Percentiles rank a stretch among this genome's conserved stretches.
phyloP scores from a whole-genome alignment of 2,888 invertebrate species.

The Eretmocerus hayati region DNA sequence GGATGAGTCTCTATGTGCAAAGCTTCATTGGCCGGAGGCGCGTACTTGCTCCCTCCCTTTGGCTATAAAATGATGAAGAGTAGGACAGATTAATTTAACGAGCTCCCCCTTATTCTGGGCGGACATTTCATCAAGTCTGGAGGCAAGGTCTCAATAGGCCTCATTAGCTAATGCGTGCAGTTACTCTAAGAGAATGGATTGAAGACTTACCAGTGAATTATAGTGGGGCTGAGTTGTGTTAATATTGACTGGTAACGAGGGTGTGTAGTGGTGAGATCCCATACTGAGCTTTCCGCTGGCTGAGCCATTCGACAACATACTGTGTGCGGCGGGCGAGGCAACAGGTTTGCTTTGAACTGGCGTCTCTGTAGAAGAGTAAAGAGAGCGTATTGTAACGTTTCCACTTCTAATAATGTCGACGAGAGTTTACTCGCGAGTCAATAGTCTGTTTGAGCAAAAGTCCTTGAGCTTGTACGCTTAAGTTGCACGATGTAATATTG shows the following conservation, averaged over 20 bases:
- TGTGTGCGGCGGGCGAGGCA: slow-evolving; percentile 73
- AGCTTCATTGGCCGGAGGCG: slow-evolving; percentile 60
- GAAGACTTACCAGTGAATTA: slow-evolving; percentile 47
- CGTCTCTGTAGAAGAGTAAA: too few species aligned
- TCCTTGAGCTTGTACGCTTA: too few species aligned
- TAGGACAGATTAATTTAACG: not conserved
- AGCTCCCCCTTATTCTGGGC: too few species aligned
- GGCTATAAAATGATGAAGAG: slow-evolving; percentile 33
- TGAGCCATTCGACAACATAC: slow-evolving; percentile 62
- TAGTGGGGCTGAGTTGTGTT: slow-evolving; percentile 50
- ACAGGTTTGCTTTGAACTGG: slow-evolving; percentile 56
- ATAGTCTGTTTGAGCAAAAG: too few species aligned
- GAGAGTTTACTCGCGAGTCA: too few species aligned
- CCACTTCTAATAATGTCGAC: too few species aligned
- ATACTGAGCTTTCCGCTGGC: slow-evolving; percentile 59
- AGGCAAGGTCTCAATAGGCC: too few species aligned
- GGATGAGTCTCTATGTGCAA: slow-evolving; percentile 82
- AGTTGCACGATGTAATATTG: too few species aligned
- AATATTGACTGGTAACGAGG: slow-evolving; percentile 50
- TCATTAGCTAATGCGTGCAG: too few species aligned
- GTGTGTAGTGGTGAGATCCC: slow-evolving; percentile 66
- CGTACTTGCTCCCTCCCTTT: slow-evolving; percentile 41
- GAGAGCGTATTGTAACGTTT: too few species aligned
- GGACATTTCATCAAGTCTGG: too few species aligned
- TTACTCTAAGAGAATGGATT: not conserved